phyloP scores from a whole-genome alignment of 2,113 vertebrate species.

The Oryctolagus cuniculus region mOryCun1.1 NC_091451.1:36451501-36452000 shows the following conservation, averaged over 20 bases:
- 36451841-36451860: not conserved
- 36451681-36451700: not conserved
- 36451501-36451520: not conserved
- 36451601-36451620: slow-evolving; percentile 17
- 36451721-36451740: slow-evolving; percentile 34
- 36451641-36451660: not conserved
- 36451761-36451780: not conserved
- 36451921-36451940: not conserved
- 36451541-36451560: not conserved
- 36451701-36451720: not conserved
- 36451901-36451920: not conserved
- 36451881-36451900: not conserved
- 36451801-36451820: not conserved
- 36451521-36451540: slow-evolving; percentile 33
- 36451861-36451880: not conserved
- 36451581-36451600: not conserved
- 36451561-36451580: slow-evolving; percentile 21
- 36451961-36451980: not conserved
- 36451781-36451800: not conserved
- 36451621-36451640: not conserved
- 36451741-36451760: not conserved
- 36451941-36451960: not conserved
- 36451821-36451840: not conserved
- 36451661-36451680: not conserved
- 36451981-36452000: not conserved